These are phyloP conservation scores for Sceloporus undulatus DNA, from an alignment of 2,113 vertebrate species.

Conservation along the genomic window DNA sequence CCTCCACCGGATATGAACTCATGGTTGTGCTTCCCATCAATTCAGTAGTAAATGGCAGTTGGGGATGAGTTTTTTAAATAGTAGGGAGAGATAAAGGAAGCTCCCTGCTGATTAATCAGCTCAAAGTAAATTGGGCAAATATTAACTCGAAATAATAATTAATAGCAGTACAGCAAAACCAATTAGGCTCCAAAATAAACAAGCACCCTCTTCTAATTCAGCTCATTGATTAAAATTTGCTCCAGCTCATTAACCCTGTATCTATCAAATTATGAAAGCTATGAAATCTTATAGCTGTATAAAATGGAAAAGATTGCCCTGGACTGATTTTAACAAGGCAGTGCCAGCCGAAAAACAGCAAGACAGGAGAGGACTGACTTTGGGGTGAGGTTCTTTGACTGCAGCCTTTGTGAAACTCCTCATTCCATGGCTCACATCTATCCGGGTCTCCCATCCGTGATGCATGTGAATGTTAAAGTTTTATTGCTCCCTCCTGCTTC, in stretches of 20 bases:
- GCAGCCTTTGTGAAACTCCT: not conserved
- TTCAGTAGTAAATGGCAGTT: not conserved
- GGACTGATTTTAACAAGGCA: no score
- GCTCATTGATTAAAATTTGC: not conserved
- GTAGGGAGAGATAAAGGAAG: no score
- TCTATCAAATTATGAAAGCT: no score
- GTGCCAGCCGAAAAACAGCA: no score
- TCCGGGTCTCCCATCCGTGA: not conserved
- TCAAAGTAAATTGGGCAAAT: not conserved
- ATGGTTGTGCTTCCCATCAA: not conserved
- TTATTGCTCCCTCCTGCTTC: no score
- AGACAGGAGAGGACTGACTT: no score
- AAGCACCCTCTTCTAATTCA: not conserved
- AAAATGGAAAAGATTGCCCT: not conserved
- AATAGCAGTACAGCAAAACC: not conserved
- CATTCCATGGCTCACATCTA: not conserved
- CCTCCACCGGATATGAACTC: no score
- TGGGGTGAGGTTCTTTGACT: no score
- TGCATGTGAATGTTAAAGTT: not conserved
- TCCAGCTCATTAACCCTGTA: no score
- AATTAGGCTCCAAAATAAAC: constrained; percentile 1
- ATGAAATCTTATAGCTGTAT: no score
- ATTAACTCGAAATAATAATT: not conserved
- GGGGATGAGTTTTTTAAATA: not conserved
- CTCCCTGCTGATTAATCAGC: not conserved